A percentile compares a stretch with the other conserved stretches of the same genome.
These are phyloP conservation scores for Cheilosia variabilis DNA, from an alignment of 2,888 invertebrate genomes.

Conservation along the genomic window DNA sequence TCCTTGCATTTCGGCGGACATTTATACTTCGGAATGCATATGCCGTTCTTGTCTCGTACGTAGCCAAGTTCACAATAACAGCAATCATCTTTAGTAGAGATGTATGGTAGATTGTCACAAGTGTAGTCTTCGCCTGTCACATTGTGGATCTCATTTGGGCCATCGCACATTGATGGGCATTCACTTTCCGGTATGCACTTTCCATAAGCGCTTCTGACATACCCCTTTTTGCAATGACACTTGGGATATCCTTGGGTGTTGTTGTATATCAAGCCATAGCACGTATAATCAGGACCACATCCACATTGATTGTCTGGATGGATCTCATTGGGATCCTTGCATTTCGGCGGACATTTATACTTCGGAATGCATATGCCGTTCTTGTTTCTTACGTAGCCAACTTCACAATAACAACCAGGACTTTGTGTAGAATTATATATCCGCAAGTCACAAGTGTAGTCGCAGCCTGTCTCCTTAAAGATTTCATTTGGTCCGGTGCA, in stretches of 20 bases:
- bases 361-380: background rate
- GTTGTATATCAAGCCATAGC: background rate
- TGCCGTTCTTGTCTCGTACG: background rate
- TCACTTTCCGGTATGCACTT: background rate
- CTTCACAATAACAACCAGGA: background rate
- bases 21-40: background rate
- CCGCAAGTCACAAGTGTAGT: conserved; percentile 1
- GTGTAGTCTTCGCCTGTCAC: background rate
- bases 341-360: background rate
- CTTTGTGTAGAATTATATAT: too few species aligned
- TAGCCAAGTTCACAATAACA: background rate
- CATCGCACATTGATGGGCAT: background rate
- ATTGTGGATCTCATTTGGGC: background rate
- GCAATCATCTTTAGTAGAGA: background rate
- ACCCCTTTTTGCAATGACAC: background rate
- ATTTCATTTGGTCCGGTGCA: background rate
- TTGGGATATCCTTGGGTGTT: background rate
- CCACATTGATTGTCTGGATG: background rate
- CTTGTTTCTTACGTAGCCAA: background rate
- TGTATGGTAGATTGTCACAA: background rate
- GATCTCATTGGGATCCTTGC: background rate
- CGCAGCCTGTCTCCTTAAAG: background rate
- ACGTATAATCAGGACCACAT: background rate
- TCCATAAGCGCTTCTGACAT: background rate
- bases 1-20: background rate